Percentiles rank a stretch among this genome's conserved stretches.
phyloP scores from a whole-genome alignment of 1,140 invertebrate genomes.

The Condylostylus longicornis region DNA sequence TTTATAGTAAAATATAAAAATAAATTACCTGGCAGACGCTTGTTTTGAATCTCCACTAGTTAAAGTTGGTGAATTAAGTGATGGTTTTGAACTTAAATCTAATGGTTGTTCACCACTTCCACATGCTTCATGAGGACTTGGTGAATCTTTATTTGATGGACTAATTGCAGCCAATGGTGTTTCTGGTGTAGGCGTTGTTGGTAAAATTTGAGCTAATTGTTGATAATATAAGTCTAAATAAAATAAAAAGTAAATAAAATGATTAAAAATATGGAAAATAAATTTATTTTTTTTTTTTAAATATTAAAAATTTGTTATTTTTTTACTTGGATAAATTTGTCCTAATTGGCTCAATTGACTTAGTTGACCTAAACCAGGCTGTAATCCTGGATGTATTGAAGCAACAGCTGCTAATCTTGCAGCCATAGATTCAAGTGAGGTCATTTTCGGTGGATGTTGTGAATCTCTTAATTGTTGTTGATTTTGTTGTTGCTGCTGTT shows the following conservation, averaged over 20 bases:
- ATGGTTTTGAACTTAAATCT: constrained; percentile 59
- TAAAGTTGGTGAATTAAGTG: constrained; percentile 25
- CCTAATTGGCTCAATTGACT: too few relatives aligned
- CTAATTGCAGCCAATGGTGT: constrained; percentile 23
- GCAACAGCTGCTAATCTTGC: constrained; percentile 18
- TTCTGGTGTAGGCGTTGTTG: constrained; percentile 31
- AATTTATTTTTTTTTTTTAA: neutral
- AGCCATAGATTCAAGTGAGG: constrained; percentile 32
- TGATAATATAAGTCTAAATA: too few relatives aligned
- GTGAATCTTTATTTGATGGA: constrained; percentile 35
- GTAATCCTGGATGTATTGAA: constrained; percentile 5
- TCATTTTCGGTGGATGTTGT: constrained; percentile 20
- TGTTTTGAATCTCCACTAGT: constrained; percentile 26
- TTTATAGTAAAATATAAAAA: neutral
- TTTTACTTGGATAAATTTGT: constrained; percentile 4
- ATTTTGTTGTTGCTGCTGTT: constrained; percentile 7
- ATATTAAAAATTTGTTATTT: neutral
- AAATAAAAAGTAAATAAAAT: too few relatives aligned
- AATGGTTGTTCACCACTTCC: constrained; percentile 50
- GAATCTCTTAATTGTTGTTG: constrained; percentile 10
- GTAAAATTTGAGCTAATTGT: constrained; percentile 17
- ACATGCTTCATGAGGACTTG: constrained; percentile 38
- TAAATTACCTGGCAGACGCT: constrained; percentile 19
- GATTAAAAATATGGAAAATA: neutral
- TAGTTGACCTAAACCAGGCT: neutral